Base-by-base conservation (phyloP, 2,888 invertebrate genomes). In the Callimorpha dominula region DNA sequence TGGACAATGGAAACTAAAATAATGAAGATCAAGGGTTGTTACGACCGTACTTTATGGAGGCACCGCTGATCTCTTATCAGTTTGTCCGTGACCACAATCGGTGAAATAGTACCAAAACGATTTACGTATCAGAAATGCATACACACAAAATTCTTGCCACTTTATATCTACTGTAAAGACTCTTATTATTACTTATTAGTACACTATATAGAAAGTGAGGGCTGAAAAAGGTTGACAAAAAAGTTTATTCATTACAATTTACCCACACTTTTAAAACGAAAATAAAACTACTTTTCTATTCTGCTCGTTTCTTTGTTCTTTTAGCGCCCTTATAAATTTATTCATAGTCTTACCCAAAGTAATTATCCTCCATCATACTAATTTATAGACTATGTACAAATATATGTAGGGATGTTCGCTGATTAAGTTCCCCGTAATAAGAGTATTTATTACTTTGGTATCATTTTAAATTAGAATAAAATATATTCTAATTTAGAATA, bases 311-410 rank as follows among this genome's bases (percentile, higher is more conserved):
- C 60, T 60, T 68, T 68, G 46, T 68, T 60, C 60, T 46, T 46
- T 68, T 49, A 49, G 60, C 46, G 46, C 20, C 46, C 31, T 68
- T 46, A 42, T 68, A 60, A 68, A 68, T 68, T 60, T 68, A 68
- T 68, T 68, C 68, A 68, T 68, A 68, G 68, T 68, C 68, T 68
- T 68, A 20, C 60, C 60, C 49, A 49, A 60, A 68, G 68, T 68
- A 68, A 68, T 68, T 68, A 68, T 60, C 31, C 60, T 31, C 60
- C 49, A 68, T 68, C 68, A 46, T 60, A 49, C 68, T 68, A 68
- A 68, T 60, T 60, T 60, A 68, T 68, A 60, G 11, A 20, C 31
- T 60, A 68, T 20, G 60, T 57, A 31, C 60, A 68, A 60, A 68
- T 46, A 60, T 46, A 17, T 57, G 60, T 60, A 57, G 60, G 49